Conservation (phyloP, 2,888 invertebrate genomes). For the Lycaena phlaeas region DNA sequence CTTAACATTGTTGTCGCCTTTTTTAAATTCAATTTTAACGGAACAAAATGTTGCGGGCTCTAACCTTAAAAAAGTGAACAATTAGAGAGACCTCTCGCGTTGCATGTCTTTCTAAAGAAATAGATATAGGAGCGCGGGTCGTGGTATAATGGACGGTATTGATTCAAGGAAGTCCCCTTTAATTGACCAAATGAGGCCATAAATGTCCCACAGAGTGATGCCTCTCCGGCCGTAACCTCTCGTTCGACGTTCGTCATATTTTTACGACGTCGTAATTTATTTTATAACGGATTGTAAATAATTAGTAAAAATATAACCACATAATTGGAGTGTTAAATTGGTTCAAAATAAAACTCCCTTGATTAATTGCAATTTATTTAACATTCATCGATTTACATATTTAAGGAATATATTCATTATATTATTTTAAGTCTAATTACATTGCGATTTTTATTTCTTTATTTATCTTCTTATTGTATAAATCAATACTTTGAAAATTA, state of each 20-base stretch:
- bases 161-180: constrained; percentile 56
- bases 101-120: not conserved
- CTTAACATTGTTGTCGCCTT: constrained; percentile 36
- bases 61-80: constrained; percentile 9
- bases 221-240: no score
- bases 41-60: constrained; percentile 13
- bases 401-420: no score
- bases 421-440: no score
- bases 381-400: no score
- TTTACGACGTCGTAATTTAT: constrained; percentile 29
- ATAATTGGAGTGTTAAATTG: no score
- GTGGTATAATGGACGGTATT: constrained; percentile 34
- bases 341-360: no score
- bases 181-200: constrained; percentile 59
- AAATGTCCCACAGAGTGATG: constrained; percentile 57
- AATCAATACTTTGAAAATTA: no score
- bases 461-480: no score
- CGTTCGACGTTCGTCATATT: constrained; percentile 55
- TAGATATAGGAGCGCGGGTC: constrained; percentile 21
- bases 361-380: no score
- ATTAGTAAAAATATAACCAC: no score
- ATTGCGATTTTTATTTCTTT: no score
- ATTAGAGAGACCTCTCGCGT: constrained; percentile 9
- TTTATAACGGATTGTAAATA: not conserved
- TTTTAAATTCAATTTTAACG: constrained; percentile 35